phyloP scores from a whole-genome alignment of 1,140 invertebrate genomes.

The Microvelia longipes region DNA sequence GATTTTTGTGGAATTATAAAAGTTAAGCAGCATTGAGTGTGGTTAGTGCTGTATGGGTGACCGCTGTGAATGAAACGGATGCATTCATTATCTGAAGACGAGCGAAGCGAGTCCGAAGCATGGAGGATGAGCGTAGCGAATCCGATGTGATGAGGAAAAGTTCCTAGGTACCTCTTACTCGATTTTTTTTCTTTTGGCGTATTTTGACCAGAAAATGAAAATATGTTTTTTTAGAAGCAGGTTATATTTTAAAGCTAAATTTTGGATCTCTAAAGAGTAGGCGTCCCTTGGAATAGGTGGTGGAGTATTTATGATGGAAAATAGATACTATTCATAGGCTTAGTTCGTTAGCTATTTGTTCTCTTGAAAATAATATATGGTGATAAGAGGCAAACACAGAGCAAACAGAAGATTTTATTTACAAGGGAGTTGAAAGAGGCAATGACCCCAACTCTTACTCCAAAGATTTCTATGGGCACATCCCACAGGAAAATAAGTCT shows the following conservation, averaged over 20 bases:
- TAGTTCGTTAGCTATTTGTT: too few relatives aligned
- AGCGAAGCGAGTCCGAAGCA: too few relatives aligned
- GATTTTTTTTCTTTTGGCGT: neutral
- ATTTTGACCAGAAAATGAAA: neutral
- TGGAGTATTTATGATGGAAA: neutral
- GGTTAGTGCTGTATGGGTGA: too few relatives aligned
- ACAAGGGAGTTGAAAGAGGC: neutral
- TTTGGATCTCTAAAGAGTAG: neutral
- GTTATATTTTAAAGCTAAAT: neutral
- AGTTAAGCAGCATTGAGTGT: too few relatives aligned
- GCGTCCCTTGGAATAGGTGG: neutral
- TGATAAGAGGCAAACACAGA: neutral
- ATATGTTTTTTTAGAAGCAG: neutral
- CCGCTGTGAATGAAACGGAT: too few relatives aligned
- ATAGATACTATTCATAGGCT: neutral
- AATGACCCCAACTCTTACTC: neutral
- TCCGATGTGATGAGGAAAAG: too few relatives aligned
- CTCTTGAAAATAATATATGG: neutral
- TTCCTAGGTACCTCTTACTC: too few relatives aligned
- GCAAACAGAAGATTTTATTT: neutral
- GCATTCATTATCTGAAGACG: too few relatives aligned
- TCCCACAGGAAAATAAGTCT: neutral
- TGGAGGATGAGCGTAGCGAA: too few relatives aligned
- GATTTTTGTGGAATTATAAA: too few relatives aligned
- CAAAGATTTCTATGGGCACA: neutral